Conservation (phyloP, 1,140 invertebrate genomes). For the Nixonia krombeini region DNA sequence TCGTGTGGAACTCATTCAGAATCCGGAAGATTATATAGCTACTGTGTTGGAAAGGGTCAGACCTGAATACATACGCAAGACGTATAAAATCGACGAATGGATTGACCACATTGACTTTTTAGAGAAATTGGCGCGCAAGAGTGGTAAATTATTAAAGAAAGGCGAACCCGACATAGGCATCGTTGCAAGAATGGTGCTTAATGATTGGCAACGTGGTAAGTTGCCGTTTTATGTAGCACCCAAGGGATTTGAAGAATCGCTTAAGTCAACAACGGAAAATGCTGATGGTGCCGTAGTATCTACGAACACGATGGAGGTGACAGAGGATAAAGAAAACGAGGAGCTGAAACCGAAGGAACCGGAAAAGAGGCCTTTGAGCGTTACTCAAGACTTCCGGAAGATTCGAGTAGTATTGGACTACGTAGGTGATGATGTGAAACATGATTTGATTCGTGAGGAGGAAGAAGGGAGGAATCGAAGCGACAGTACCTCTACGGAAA, state of each 20-base stretch:
- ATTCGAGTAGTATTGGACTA: conserved; percentile 83
- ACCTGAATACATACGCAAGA: conserved; percentile 90
- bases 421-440: conserved; percentile 75
- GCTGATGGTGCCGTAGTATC: not conserved
- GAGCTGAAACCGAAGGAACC: conserved; percentile 14
- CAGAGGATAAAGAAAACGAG: conserved; percentile 50
- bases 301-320: conserved; percentile 40
- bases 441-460: conserved; percentile 58
- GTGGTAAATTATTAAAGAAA: conserved; percentile 94
- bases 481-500: conserved; percentile 17
- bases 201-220: conserved; percentile 99
- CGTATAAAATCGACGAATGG: conserved; percentile 91
- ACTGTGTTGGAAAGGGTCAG: conserved; percentile 90
- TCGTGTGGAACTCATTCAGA: conserved; percentile 93
- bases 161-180: conserved; percentile 94
- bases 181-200: conserved; percentile 95
- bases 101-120: conserved; percentile 89
- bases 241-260: conserved; percentile 80
- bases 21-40: conserved; percentile 95
- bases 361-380: conserved; percentile 51
- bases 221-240: conserved; percentile 95
- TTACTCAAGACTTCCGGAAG: conserved; percentile 86
- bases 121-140: conserved; percentile 88
- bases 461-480: conserved; percentile 16
- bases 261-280: conserved; percentile 45